Base-by-base conservation (phyloP, 2,888 invertebrate genomes). In the Pharmacophagus antenor region DNA sequence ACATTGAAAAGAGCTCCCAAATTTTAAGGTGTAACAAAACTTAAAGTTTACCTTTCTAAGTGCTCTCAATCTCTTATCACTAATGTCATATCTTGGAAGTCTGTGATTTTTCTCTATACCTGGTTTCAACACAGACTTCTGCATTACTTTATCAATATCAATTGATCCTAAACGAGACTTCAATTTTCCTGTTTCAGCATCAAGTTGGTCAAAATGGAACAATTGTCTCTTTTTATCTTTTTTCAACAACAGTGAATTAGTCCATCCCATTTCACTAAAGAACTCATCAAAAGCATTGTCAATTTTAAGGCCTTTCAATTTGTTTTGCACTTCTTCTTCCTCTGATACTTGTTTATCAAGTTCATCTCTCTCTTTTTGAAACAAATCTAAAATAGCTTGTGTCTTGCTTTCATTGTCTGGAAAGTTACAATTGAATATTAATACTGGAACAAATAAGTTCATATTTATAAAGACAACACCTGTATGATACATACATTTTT, bases 21-120 rank as follows among this genome's bases (percentile, higher is more conserved):
- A 37, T 15, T 3, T 8, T n/a, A 2, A 37, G 37, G 31, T 15
- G 5, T n/a, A 27, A 37, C 6, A n/a, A n/a, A n/a, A n/a, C n/a
- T 37, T n/a, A 20, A 23, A 53, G 22, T 55, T 69, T 77, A 93
- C 94, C 90, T 88, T 92, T 72, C 93, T 91, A 62, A 92, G 73
- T 58, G 89, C 85, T 63, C 92, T 92, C 51, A 93, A 78, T 73
- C 88, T 91, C 64, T 86, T 93, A 23, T 92, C 87, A 59, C 92
- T 93, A 42, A 92, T 78, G 63, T 92, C 79, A 72, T 93, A 93
- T n/a, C 88, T 80, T 2, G 94, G 94, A 10, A 95, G 82, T 2
- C 82, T 68, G 61, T 93, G 91, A 52, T 93, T 81, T 68, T 93
- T 92, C 70, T 95, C 95, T 69, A 95, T 92, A 1, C 94, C 94